These are phyloP conservation scores for Sminthurinus signatus DNA, from an alignment of 1,140 invertebrate species.

Conservation along the genomic window DNA sequence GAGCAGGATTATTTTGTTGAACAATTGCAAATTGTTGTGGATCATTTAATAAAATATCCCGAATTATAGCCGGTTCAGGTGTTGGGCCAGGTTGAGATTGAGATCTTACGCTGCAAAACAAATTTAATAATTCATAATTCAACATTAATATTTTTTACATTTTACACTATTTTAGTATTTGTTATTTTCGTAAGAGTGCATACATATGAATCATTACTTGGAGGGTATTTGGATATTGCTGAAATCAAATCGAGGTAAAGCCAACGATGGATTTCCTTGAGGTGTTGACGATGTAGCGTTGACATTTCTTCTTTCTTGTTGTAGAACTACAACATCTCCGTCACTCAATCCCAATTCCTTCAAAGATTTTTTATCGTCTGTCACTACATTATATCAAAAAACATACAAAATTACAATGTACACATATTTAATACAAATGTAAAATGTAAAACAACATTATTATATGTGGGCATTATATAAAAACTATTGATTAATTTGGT, in stretches of 20 bases:
- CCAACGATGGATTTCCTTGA: background rate
- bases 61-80: slow-evolving; percentile 79
- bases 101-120: too few species aligned
- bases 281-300: background rate
- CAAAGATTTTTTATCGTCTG: slow-evolving; percentile 75
- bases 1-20: slow-evolving; percentile 85
- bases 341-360: slow-evolving; percentile 70
- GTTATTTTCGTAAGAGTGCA: too few species aligned
- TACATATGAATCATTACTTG: too few species aligned
- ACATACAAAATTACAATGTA: too few species aligned
- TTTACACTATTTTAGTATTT: too few species aligned
- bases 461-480: too few species aligned
- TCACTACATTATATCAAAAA: too few species aligned
- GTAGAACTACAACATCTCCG: slow-evolving; percentile 79
- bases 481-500: too few species aligned
- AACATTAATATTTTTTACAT: too few species aligned
- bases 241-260: slow-evolving; percentile 66
- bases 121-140: slow-evolving; percentile 54
- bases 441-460: too few species aligned
- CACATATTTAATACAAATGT: too few species aligned
- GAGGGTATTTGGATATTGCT: slow-evolving; percentile 71
- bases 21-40: slow-evolving; percentile 83
- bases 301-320: slow-evolving; percentile 55
- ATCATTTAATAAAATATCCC: slow-evolving; percentile 84
- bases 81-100: too few species aligned